Base-by-base conservation (phyloP, 92 coral and sea anemone genomes). In the Zoanthus solanderi region DNA sequence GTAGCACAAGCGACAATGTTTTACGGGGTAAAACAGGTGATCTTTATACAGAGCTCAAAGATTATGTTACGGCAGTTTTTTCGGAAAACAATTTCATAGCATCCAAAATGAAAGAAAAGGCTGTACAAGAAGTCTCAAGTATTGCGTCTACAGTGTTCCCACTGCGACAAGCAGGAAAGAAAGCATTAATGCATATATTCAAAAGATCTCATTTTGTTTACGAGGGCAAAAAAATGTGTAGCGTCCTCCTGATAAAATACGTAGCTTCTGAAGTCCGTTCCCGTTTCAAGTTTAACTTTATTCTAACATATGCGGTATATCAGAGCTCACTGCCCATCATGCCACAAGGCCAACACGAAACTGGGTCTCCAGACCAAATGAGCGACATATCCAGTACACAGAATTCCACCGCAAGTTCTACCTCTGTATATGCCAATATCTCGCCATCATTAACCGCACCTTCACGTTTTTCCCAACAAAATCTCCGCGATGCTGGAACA, bases 261-360 rank as follows among this genome's bases (percentile, higher is more conserved):
- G 74, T 44, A 37, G 74, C 60, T 4, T 29, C 74, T 17, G 73
- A 63, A 63, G 42, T 54, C 29, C 32, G 9, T n/a, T 61, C 73
- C 31, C 47, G 57, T 42, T 44, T 37, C 42, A 63, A 63, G 84
- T 15, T 79, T 14, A 18, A 28, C 14, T 79, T 61, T 58, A 42
- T 31, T 32, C 7, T 79, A 3, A 79, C 84, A 4, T 44, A 9
- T 79, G 84, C 74, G 5, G 9, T 79, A 3, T 79, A 79, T 14
- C 84, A 79, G 32, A 42, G 37, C 7, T 63, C 84, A 13, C 42
- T 79, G 5, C 84, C 84, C n/a, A 28, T 9, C 50, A 28, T 68
- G 2, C 74, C 67, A 6, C 53, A 3, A 13, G 57, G 46, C 1
- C 71, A 57, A 2, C 18, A n/a, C 15, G 84, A 60, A 63, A 63